Evolutionary conservation across 2,888 invertebrate species (phyloP), one percentile per base, ranked within the genome.

Genomic region (Trilocha varians): DNA sequence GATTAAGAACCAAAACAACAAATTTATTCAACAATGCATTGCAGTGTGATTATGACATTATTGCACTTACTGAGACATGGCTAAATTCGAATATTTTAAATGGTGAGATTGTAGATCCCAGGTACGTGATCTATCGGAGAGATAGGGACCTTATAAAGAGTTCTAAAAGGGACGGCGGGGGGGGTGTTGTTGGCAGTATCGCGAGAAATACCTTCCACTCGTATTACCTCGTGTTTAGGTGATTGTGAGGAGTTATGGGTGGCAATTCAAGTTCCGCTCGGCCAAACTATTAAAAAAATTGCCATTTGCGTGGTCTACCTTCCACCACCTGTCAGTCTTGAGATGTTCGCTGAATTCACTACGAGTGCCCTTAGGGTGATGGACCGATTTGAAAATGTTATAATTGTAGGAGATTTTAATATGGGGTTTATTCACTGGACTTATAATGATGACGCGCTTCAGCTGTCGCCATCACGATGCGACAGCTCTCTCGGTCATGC

Each of bases 31-130:
- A 4, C 5, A 34, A 39, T 34, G 13, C 34, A 2, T 14, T 17
- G 4, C n/a, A 13, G 3, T 16, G 13, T 13, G 13, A 39, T 13
- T 39, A 39, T 17, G 34, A 39, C 17, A 13, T 39, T 34, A 34
- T 34, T 34, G 17, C 17, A 6, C 6, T 39, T 16, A 39, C 34
- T 8, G 39, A 39, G 34, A 39, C 39, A 5, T 39, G 39, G 39
- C 16, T 38, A 13, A 25, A 38, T 2, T 14, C 13, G n/a, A 38
- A 32, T 32, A 15, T 38, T 11, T 14, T 8, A 9, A 32, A 38
- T 15, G 6, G 13, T 3, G 38, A 38, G 16, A 13, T 38, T 13
- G 16, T 38, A 5, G 38, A 38, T 16, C 32, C 32, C 16, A 25
- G 38, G 9, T 38, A 38, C 16, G 16, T 15, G n/a, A 32, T 38